Evolutionary conservation across 2,113 vertebrate genomes (phyloP), one percentile per base, ranked within the genome.

Genomic region (Paracanthobrama guichenoti): DNA sequence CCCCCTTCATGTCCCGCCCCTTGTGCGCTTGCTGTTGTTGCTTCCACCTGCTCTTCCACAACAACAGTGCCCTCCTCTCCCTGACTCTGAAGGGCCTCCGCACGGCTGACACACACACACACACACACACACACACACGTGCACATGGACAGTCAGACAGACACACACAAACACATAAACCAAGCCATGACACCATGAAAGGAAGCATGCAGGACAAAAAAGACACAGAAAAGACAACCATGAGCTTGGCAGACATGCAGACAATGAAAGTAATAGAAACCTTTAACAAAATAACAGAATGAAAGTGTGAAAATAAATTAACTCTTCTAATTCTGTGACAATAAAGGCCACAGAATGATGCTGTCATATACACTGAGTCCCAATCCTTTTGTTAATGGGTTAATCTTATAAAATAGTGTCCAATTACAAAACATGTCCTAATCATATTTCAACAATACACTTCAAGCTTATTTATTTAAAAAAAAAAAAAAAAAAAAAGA

Each of bases 1-100:
- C 77, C 92, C 35, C 87, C 90, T 62, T 62, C 35, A 71, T 35
- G 24, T 26, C 85, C 84, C 35, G 42, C 87, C 62, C 60, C 80
- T 80, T 79, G 89, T 92, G 90, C 82, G 64, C 90, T 78, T 91
- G 90, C 88, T 89, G 91, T 89, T 86, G 86, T 79, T 42, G 77
- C 46, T 62, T 78, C 74, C 35, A 28, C 28, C 59, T 60, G 67
- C 31, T 86, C 81, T 44, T 72, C 82, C 75, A 66, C 76, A 74
- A 82, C 35, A 28, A 92, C 91, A 88, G 91, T 90, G 14, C 50
- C 66, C 71, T 92, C 90, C 85, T 87, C 66, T 74, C 90, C 85
- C 79, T 86, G 86, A 89, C 91, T 94, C 91, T 91, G 84, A 89
- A 93, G 75, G 83, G 93, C 92, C 83, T 89, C 94, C 64, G 91